phyloP scores from a whole-genome alignment of 1,140 invertebrate species.

The Apis mellifera region Amel_HAv3.1 CM009932.2:4505001-4505500 shows the following conservation, averaged over 20 bases:
- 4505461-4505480: constrained; percentile 64
- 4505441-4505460: constrained; percentile 49
- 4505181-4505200: constrained; percentile 87
- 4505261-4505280: not conserved
- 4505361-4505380: not conserved
- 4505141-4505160: constrained; percentile 72
- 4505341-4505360: not conserved
- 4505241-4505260: not conserved
- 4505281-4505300: not conserved
- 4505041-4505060: constrained; percentile 72
- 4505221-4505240: constrained; percentile 81
- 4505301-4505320: not conserved
- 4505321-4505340: not conserved
- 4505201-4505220: constrained; percentile 84
- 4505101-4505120: constrained; percentile 70
- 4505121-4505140: constrained; percentile 71
- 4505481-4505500: constrained; percentile 55
- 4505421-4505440: constrained; percentile 17
- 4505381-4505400: not conserved
- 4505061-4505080: constrained; percentile 78
- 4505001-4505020: constrained; percentile 65
- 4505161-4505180: constrained; percentile 79
- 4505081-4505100: constrained; percentile 67
- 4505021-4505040: constrained; percentile 69
- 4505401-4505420: not conserved